A percentile compares a stretch with the other conserved stretches of the same genome.
Conservation (phyloP, 2,888 invertebrate genomes). For the Drosophila pegasa region DNA sequence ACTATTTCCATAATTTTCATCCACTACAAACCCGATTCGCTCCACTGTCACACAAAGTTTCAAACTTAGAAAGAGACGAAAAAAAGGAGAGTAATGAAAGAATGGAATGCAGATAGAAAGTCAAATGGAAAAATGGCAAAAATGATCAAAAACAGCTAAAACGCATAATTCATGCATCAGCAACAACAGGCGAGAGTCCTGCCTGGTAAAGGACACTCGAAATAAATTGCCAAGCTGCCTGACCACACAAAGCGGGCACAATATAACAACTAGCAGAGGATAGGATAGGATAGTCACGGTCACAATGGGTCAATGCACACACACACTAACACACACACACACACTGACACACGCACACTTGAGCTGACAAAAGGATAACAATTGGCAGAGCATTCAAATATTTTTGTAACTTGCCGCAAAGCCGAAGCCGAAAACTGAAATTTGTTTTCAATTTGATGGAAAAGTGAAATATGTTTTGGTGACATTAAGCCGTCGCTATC, state of each 20-base stretch:
- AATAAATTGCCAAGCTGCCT: constrained; percentile 63
- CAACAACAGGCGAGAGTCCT: constrained; percentile 53
- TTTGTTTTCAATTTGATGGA: constrained; percentile 78
- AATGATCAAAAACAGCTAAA: constrained; percentile 80
- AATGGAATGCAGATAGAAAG: constrained; percentile 22
- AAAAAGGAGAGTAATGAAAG: constrained; percentile 14
- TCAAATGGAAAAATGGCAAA: constrained; percentile 48
- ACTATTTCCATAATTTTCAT: neutral
- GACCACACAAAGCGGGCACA: constrained; percentile 56
- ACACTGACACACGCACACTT: constrained; percentile 39
- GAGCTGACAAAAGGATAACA: constrained; percentile 66
- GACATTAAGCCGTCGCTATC: constrained; percentile 84
- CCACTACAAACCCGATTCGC: neutral
- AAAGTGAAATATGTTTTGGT: constrained; percentile 85
- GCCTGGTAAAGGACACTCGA: constrained; percentile 59
- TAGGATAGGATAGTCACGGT: constrained; percentile 22
- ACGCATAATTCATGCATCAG: constrained; percentile 79
- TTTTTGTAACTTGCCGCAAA: constrained; percentile 60
- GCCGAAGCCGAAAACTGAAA: constrained; percentile 52
- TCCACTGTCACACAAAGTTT: constrained; percentile 57
- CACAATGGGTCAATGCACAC: constrained; percentile 19
- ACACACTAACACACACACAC: neutral
- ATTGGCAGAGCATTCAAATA: constrained; percentile 54
- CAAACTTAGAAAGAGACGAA: constrained; percentile 30
- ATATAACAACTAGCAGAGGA: constrained; percentile 36